Base-by-base conservation (phyloP, 1,140 invertebrate species). In the Lordiphosa collinella region DNA sequence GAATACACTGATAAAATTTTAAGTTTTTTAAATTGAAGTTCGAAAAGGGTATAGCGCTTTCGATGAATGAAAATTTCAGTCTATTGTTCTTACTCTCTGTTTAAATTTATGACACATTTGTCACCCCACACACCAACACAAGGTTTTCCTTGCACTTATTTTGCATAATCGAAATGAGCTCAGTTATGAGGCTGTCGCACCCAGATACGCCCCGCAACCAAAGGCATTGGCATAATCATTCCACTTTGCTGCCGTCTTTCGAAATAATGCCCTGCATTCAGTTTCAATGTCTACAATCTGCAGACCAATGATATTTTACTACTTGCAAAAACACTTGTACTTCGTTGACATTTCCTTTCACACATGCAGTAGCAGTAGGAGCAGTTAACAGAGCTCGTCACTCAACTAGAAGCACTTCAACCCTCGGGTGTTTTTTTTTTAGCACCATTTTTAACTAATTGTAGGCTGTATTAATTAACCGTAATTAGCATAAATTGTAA, bases 401-500 rank as follows among this genome's bases (percentile, higher is more conserved):
- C 22, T 25, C 22, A 25, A 25, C 6, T 25, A 25, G 22, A 25
- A 25, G 6, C 22, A 25, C 22, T 25, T 25, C 22, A 6, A 25
- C 22, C 22, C 22, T 0, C 5, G 22, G 22, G 22, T 6, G 5
- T 6, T 25, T 6, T 25, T 25, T 25, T 25, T 25, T 25, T 6
- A 25, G 7, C 22, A 13, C 12, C 48, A 35, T 40, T 38, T 57
- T 69, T 47, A 43, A 57, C 38, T 75, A 71, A 80, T 80, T 62
- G 48, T 66, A 56, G 37, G 34, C 40, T 31, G 16, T 46, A 56
- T 75, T 75, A 62, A 75, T 75, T 80, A 74, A 22, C 37, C 44
- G 35, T 50, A 67, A 71, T 82, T 75, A 82, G 54, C 69, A 66
- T 74, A 55, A 22, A 36, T 32, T 52, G 46, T 48, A 59, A 25